A percentile compares a stretch with the other conserved stretches of the same genome.
Evolutionary conservation across 2,888 invertebrate genomes (phyloP).

Genomic region (Axea sp.): DNA sequence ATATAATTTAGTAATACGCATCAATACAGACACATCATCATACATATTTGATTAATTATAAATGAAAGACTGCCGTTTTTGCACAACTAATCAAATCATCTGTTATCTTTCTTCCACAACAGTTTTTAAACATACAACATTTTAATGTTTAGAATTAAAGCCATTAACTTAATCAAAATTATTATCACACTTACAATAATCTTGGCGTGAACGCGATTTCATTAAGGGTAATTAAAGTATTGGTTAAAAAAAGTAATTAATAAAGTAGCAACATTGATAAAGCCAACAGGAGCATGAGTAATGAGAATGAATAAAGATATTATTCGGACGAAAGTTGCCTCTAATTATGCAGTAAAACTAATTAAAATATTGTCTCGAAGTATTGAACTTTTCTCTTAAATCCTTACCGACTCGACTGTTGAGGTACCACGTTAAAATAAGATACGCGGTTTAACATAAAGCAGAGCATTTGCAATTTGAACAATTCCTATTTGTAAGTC

Average conservation of each 20-base stretch:
- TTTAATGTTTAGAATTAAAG: no score
- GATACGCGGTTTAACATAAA: neutral
- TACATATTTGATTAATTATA: no score
- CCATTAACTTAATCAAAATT: no score
- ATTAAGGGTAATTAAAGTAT: slow-evolving; percentile 14
- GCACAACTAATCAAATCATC: no score
- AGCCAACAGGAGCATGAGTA: neutral
- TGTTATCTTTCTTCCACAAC: no score
- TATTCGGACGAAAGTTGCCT: slow-evolving; percentile 8
- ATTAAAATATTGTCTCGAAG: slow-evolving; percentile 6
- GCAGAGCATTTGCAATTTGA: slow-evolving; percentile 7
- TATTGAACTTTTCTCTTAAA: slow-evolving; percentile 9
- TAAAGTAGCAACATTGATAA: neutral
- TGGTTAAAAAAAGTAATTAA: slow-evolving; percentile 8
- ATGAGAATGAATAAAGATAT: slow-evolving; percentile 12
- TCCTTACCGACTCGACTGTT: neutral
- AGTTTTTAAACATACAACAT: no score
- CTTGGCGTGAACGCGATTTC: slow-evolving; percentile 6
- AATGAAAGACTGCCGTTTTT: no score
- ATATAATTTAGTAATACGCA: no score
- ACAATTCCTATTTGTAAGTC: slow-evolving; percentile 7
- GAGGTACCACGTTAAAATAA: slow-evolving; percentile 1
- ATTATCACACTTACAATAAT: no score
- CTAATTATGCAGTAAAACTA: neutral
- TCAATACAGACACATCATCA: no score